Conservation (phyloP, 2,113 vertebrate species). For the Dryoscopus gambensis region DNA sequence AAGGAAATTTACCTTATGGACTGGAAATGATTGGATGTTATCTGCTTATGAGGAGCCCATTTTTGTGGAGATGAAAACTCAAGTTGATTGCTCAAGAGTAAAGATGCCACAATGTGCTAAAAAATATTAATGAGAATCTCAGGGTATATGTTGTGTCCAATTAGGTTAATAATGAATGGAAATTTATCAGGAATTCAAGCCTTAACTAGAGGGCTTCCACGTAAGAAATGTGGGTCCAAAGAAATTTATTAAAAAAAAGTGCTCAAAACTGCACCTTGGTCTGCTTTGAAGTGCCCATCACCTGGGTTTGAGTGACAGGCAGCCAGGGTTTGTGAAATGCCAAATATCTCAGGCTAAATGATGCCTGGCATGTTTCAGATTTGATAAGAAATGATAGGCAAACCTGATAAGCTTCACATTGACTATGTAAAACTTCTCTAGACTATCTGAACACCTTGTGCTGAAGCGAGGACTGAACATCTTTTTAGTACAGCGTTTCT, state of each 20-base stretch:
- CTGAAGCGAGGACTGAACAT: not conserved
- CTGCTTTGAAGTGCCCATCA: slow-evolving; percentile 17
- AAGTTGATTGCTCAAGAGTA: slow-evolving; percentile 72
- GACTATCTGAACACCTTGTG: not conserved
- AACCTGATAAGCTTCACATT: not conserved
- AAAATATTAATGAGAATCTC: slow-evolving; percentile 73
- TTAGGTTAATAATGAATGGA: slow-evolving; percentile 70
- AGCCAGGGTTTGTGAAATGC: not conserved
- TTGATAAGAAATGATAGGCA: slow-evolving; percentile 28
- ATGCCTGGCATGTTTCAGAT: slow-evolving; percentile 16
- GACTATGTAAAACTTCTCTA: not conserved
- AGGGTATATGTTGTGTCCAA: slow-evolving; percentile 67
- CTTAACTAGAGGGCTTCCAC: slow-evolving; percentile 7
- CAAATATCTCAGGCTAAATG: not conserved
- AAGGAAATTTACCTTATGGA: slow-evolving; percentile 71
- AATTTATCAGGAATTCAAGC: slow-evolving; percentile 53
- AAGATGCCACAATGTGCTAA: slow-evolving; percentile 62
- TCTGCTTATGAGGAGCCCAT: slow-evolving; percentile 63
- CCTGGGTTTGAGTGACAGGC: not conserved
- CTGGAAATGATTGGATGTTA: slow-evolving; percentile 74
- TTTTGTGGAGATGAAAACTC: slow-evolving; percentile 65
- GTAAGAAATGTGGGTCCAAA: not conserved
- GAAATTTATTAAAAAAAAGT: not conserved
- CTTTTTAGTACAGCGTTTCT: not conserved
- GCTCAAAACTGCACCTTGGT: not conserved